A percentile compares a stretch with the other conserved stretches of the same genome.
Conservation (phyloP, 2,888 invertebrate species). For the Melikaiella ostensackeni region DNA sequence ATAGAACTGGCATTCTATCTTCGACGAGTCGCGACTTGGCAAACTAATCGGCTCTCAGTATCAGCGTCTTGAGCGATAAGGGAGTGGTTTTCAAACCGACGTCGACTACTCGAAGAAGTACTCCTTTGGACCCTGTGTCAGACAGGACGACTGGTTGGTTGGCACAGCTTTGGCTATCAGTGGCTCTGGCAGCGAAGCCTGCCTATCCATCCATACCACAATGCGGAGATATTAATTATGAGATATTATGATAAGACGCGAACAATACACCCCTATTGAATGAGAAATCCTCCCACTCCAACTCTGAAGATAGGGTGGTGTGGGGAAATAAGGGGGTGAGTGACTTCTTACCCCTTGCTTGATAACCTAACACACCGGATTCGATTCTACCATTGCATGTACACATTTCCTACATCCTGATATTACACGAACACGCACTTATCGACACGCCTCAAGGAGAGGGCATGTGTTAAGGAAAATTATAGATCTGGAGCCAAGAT, state of each 20-base stretch:
- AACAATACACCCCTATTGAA: constrained; percentile 78
- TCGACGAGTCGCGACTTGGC: constrained; percentile 13
- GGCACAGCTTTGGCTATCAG: constrained; percentile 74
- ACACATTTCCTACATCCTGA: constrained; percentile 5
- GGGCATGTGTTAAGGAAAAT: constrained; percentile 49
- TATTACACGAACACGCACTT: constrained; percentile 37
- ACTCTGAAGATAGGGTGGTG: constrained; percentile 48
- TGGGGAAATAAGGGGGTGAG: constrained; percentile 47
- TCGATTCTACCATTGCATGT: constrained; percentile 21
- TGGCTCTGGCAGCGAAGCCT: constrained; percentile 74
- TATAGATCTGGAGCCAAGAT: constrained; percentile 52
- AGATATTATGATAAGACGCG: constrained; percentile 77
- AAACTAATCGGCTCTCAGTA: constrained; percentile 32
- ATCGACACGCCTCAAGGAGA: constrained; percentile 38
- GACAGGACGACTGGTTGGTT: constrained; percentile 60
- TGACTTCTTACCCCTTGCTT: constrained; percentile 55
- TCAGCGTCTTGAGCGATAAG: constrained; percentile 47
- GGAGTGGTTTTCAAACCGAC: constrained; percentile 55
- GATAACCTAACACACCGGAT: constrained; percentile 46
- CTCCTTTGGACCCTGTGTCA: constrained; percentile 66
- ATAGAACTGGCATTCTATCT: neutral
- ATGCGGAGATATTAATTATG: constrained; percentile 78
- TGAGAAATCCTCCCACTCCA: constrained; percentile 61
- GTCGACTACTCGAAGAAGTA: constrained; percentile 58
- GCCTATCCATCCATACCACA: constrained; percentile 77